Evolutionary conservation across 2,797 vertebrate species (phyloP), one percentile per base, ranked within the genome.

Genomic region (Aplochiton taeniatus): DNA sequence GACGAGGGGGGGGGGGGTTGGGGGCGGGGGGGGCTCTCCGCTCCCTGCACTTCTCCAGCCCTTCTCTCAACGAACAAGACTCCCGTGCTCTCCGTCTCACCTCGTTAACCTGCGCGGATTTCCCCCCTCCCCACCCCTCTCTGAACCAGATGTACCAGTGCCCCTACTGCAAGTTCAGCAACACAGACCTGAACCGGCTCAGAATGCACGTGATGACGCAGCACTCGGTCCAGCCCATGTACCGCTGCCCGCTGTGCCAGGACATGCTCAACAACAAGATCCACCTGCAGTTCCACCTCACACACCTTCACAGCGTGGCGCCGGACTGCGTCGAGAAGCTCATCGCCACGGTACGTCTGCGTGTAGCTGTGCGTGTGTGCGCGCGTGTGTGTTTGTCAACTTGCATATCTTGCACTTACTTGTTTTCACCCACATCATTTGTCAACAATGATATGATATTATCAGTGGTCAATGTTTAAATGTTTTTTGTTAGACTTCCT

Each of bases 241-340:
- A 98, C 41, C 95, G 96, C 82, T 99, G 98, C 87, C 98, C 98
- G 0, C 91, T 99, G 80, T 99, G 98, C 91, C 98, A 99, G 90
- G 98, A 99, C 90, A 96, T 95, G 95, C 95, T 99, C 63, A 98
- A 96, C 93, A 99, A 98, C 93, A 99, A 99, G 93, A 92, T 98
- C 89, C 97, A 99, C 86, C 91, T 99, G 82, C 97, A 99, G 95
- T 92, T 99, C 83, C 98, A 99, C 90, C 97, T 99, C 87, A 98
- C 98, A 54, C 98, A 99, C 86, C 95, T 99, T 79, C 98, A 99
- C 93, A 99, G 98, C 0, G 98, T 99, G 88, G 94, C 98, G 0
- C 96, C 97, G 0, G 97, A 99, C 93, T 99, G 98, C 0, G 98
- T 99, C 0, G 97, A 99, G 64, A 99, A 99, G 68, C 96, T 99